Base-by-base conservation (phyloP, 2,113 vertebrate genomes). In the Atrichornis clamosus region DNA sequence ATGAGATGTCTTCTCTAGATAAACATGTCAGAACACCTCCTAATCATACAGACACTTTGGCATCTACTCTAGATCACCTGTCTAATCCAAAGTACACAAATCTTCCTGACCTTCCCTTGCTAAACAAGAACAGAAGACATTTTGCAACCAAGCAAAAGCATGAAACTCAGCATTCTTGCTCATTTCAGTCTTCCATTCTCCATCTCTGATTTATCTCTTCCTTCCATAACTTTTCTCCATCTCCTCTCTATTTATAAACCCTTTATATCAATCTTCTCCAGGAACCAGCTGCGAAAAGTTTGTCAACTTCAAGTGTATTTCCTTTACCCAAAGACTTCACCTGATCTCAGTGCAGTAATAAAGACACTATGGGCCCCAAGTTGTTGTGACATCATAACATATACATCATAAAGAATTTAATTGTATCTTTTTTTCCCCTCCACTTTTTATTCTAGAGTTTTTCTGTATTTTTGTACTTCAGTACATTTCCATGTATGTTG, bases 1-100 rank as follows among this genome's bases (percentile, higher is more conserved):
- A 95, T 87, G 93, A 97, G 97, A 97, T 97, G 97, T 97, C 97
- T 95, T 97, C 91, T 84, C 83, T 44, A 91, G 96, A 97, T 97
- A 97, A 96, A 94, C 96, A 59, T 94, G 96, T 96, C 95, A 93
- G 88, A 97, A 96, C 96, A 96, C 50, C 97, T 96, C 92, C 84
- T 65, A 83, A 85, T 92, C 89, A 74, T 52, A 87, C 87, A 91
- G 89, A 97, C 73, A 85, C 91, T 89, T 90, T 97, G 97, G 95
- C 96, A 96, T 92, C 85, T 74, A 80, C 77, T 81, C 72, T 49
- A 49, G 95, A 93, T 96, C 90, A 94, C 83, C 82, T 64, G 67
- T 89, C 87, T 96, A 91, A 94, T 96, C 94, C 94, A 96, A 97
- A 92, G 81, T 87, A 97, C 87, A 94, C 81, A 94, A 84, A 89